Base-by-base conservation (phyloP, 2,888 invertebrate species). In the Chironomus riparius region DNA sequence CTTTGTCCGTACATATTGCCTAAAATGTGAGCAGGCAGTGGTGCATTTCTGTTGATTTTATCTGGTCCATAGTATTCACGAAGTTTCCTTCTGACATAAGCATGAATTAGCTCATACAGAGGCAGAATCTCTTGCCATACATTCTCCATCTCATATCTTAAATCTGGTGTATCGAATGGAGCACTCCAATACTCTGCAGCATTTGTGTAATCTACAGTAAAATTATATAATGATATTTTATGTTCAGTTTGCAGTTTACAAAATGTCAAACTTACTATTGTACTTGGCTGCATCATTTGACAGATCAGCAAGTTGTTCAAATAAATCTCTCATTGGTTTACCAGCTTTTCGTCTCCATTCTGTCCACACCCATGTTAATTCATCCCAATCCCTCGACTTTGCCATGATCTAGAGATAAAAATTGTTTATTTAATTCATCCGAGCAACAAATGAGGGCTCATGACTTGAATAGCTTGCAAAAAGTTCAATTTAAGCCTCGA, bases 1-100 rank as follows among this genome's bases (percentile, higher is more conserved):
- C 91, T 90, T 83, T 95, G 95, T 0, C 88, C 93, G 91, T 94
- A 95, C 91, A 95, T 93, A 81, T 95, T 95, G 0, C 96, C 95
- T 4, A 95, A 86, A 76, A 95, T 87, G 80, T 95, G 94, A 0
- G 93, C 92, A 0, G 95, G 94, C 62, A 95, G 86, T 0, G 94
- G 94, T 0, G 94, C 93, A 61, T 92, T 90, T 1, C 90, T 86
- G 78, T 90, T 91, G 72, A 93, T 90, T 78, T 91, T 88, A 80
- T 94, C 92, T 0, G 92, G 92, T 0, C 95, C 95, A 80, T 96
- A 95, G 38, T 90, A 87, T 80, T 93, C 91, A 0, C 92, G 88
- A 15, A 97, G 86, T 80, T 93, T 92, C 76, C 92, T 88, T 38
- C 97, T 88, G 0, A 96, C 92, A 83, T 96, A 97, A 0, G 95